These are phyloP conservation scores for Rhadinocentrus ornatus DNA, from an alignment of 2,797 vertebrate species.

Conservation along the genomic window DNA sequence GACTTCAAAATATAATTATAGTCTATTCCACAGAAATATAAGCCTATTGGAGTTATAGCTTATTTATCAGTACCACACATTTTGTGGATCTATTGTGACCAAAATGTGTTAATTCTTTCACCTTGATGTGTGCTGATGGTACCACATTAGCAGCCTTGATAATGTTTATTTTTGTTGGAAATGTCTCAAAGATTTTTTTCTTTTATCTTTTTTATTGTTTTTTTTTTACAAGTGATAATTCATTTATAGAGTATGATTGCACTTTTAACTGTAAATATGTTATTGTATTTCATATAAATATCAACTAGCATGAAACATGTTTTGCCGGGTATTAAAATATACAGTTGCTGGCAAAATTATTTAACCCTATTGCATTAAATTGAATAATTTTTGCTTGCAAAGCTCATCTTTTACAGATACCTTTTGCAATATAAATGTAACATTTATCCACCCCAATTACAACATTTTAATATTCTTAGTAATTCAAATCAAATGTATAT, in stretches of 20 bases:
- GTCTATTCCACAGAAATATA: constrained; percentile 9
- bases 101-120: neutral
- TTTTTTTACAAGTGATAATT: constrained; percentile 1
- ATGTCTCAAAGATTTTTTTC: constrained; percentile 9
- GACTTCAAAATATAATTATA: neutral
- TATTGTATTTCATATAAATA: constrained; percentile 7
- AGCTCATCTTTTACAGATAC: neutral
- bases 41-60: neutral
- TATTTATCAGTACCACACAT: neutral
- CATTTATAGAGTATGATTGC: neutral
- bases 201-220: neutral
- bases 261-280: neutral
- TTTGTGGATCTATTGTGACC: neutral
- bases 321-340: neutral
- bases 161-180: constrained; percentile 47
- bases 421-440: neutral
- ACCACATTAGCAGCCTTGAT: constrained; percentile 57
- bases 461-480: constrained; percentile 24
- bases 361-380: neutral
- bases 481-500: constrained; percentile 28
- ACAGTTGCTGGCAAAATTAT: neutral
- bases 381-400: neutral
- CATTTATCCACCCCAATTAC: constrained; percentile 3
- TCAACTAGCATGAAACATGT: neutral
- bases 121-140: constrained; percentile 11